phyloP scores from a whole-genome alignment of 2,113 vertebrate species.

The Tachysurus vachellii region DNA sequence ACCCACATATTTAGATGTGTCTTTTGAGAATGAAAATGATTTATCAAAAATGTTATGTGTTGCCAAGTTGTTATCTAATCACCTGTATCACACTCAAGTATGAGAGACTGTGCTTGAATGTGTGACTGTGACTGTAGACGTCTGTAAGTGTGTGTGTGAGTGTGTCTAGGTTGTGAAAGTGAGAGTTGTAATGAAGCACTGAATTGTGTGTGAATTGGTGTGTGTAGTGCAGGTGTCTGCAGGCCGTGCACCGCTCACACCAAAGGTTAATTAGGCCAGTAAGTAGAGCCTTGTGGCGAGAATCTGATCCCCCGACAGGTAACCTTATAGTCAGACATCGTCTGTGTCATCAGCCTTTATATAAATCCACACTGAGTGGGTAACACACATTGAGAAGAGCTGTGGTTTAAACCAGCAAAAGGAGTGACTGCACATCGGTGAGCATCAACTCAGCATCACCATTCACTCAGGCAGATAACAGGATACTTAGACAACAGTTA shows the following conservation, averaged over 20 bases:
- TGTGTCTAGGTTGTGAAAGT: neutral
- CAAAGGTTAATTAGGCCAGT: slow-evolving; percentile 79
- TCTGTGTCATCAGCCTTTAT: slow-evolving; percentile 78
- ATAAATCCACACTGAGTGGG: slow-evolving; percentile 73
- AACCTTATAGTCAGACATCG: slow-evolving; percentile 82
- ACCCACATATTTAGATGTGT: neutral
- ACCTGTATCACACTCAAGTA: neutral
- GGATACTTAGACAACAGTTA: neutral
- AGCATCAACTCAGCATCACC: slow-evolving; percentile 50
- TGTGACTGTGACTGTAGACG: neutral
- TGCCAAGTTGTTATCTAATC: neutral
- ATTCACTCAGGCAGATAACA: neutral
- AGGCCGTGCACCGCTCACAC: slow-evolving; percentile 64
- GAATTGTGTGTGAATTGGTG: neutral
- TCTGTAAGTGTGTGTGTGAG: slow-evolving; percentile 20
- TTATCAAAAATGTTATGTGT: neutral
- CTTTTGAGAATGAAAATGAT: neutral
- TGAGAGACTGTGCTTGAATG: slow-evolving; percentile 10
- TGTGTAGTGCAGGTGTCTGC: slow-evolving; percentile 12
- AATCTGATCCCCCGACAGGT: slow-evolving; percentile 85
- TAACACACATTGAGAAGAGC: slow-evolving; percentile 56
- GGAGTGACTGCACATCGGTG: slow-evolving; percentile 65
- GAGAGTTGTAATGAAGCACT: neutral
- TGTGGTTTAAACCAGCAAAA: slow-evolving; percentile 62
- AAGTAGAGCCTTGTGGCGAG: slow-evolving; percentile 75